Conservation (phyloP, 2,113 vertebrate species). For the Hipposideros armiger region DNA sequence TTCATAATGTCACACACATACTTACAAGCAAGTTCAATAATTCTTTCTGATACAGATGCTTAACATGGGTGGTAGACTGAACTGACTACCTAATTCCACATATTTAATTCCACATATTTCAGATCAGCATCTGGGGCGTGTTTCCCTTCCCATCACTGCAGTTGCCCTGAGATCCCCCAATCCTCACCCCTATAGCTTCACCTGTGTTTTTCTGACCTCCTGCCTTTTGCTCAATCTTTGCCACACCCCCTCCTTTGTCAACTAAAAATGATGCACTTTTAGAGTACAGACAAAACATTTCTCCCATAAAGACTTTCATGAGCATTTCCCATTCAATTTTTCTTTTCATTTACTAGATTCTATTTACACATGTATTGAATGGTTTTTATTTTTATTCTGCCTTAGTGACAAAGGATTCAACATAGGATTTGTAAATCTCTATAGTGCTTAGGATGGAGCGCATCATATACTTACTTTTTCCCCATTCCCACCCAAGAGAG, state of each 20-base stretch:
- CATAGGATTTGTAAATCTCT: background rate
- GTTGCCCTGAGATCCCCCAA: background rate
- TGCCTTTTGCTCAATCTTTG: background rate
- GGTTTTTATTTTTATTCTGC: background rate
- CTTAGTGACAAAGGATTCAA: background rate
- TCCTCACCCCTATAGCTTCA: rapidly evolving
- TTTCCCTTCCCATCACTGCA: background rate
- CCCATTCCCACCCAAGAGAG: background rate
- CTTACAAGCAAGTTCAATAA: background rate
- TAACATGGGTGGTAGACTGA: background rate
- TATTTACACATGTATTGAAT: background rate
- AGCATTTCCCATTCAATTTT: background rate
- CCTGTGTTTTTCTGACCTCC: background rate
- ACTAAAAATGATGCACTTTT: background rate
- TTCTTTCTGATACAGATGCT: background rate
- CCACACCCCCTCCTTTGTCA: background rate
- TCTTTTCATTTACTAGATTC: background rate
- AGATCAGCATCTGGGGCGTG: background rate
- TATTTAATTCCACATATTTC: background rate
- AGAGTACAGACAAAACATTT: background rate
- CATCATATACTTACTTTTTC: background rate
- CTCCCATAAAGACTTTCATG: background rate
- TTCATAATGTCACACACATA: background rate
- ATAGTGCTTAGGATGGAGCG: background rate
- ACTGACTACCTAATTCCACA: background rate